Percentiles rank a stretch among this genome's conserved stretches.
These are phyloP conservation scores for Umimayanthus chanpuru DNA, from an alignment of 92 coral and sea anemone species.

Conservation along the genomic window DNA sequence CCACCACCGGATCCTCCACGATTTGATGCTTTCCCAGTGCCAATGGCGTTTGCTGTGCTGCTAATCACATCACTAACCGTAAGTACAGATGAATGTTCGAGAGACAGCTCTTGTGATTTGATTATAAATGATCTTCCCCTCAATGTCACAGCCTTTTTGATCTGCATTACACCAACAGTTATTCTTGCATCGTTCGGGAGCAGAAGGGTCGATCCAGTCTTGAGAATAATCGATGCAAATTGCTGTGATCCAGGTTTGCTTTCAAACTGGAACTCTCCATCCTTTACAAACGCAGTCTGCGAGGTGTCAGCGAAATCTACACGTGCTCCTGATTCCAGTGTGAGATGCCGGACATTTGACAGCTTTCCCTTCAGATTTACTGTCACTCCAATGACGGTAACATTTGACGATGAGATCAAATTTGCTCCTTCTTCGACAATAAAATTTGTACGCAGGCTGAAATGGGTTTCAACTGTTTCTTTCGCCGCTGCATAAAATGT, in stretches of 20 bases:
- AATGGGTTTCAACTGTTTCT: constrained; percentile 61
- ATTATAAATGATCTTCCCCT: constrained; percentile 53
- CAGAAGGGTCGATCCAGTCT: constrained; percentile 57
- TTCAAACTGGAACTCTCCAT: constrained; percentile 30
- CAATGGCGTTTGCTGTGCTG: constrained; percentile 16
- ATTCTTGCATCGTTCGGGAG: constrained; percentile 58
- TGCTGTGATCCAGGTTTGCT: constrained; percentile 65
- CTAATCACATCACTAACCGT: constrained; percentile 47
- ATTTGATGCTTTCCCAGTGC: constrained; percentile 45
- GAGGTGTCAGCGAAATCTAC: constrained; percentile 58
- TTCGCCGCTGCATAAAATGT: constrained; percentile 54
- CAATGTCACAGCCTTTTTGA: constrained; percentile 61
- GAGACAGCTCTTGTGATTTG: constrained; percentile 41
- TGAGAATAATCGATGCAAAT: constrained; percentile 64
- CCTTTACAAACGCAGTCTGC: constrained; percentile 55
- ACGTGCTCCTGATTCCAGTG: constrained; percentile 63
- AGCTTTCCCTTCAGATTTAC: constrained; percentile 57
- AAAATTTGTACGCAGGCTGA: constrained; percentile 55
- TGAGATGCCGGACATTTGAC: constrained; percentile 59
- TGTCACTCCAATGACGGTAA: constrained; percentile 60
- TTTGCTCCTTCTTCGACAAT: constrained; percentile 56
- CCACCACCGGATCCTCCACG: constrained; percentile 64
- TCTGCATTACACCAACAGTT: constrained; percentile 50
- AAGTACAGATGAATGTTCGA: constrained; percentile 57
- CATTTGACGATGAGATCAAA: constrained; percentile 68